These are phyloP conservation scores for Ophioninae sp. DNA, from an alignment of 2,888 invertebrate species.

Conservation along the genomic window DNA sequence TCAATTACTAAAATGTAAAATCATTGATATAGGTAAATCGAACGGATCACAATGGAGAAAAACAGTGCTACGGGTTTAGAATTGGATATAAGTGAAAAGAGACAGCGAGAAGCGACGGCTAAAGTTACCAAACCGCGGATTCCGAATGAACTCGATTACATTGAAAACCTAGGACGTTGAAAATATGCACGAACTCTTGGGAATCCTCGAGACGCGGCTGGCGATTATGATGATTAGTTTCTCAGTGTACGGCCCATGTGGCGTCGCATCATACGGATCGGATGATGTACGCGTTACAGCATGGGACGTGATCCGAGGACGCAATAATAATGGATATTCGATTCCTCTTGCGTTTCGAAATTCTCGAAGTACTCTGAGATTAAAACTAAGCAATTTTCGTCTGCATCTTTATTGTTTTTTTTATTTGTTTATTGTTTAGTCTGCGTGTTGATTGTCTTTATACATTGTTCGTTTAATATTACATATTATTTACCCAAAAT, in stretches of 20 bases:
- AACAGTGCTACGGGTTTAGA: neutral
- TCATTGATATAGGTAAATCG: neutral
- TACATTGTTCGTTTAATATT: neutral
- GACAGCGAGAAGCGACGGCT: neutral
- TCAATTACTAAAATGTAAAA: neutral
- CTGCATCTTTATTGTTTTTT: conserved; percentile 30
- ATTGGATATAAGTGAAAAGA: neutral
- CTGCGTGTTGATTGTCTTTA: neutral
- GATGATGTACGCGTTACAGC: conserved; percentile 42
- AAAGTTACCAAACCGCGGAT: neutral
- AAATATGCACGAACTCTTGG: conserved; percentile 6
- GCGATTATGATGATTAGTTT: conserved; percentile 34
- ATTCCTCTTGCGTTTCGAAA: conserved; percentile 40
- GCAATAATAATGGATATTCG: conserved; percentile 26
- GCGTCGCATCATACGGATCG: conserved; percentile 1
- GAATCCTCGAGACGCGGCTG: conserved; percentile 23
- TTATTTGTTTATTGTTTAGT: conserved; percentile 12
- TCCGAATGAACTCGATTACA: neutral
- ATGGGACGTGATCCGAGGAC: conserved; percentile 54
- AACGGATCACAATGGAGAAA: neutral
- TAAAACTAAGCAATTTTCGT: conserved; percentile 34
- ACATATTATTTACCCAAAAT: conserved; percentile 6
- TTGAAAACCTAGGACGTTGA: neutral
- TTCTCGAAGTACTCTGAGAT: conserved; percentile 8
- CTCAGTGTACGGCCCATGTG: conserved; percentile 28